A percentile compares a stretch with the other conserved stretches of the same genome.
These are phyloP conservation scores for Piprites chloris DNA, from an alignment of 2,113 vertebrate genomes.

Conservation along the genomic window DNA sequence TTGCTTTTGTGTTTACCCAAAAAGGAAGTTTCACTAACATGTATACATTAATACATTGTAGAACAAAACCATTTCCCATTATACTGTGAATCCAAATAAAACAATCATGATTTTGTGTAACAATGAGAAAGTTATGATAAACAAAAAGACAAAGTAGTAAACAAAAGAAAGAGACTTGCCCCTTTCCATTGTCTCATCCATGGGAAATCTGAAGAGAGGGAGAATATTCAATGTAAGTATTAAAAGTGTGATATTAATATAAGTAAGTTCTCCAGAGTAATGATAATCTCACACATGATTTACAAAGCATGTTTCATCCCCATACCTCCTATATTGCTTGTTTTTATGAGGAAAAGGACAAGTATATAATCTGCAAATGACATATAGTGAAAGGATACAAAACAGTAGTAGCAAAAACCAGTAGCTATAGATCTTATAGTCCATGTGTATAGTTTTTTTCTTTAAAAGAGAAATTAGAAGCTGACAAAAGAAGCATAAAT, in stretches of 20 bases:
- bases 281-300: neutral
- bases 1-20: neutral
- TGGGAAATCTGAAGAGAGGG: neutral
- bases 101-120: neutral
- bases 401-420: neutral
- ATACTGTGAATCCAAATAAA: neutral
- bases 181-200: neutral
- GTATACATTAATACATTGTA: neutral
- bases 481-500: neutral
- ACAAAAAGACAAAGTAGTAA: neutral
- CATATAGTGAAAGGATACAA: neutral
- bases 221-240: neutral
- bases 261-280: neutral
- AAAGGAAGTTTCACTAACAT: neutral
- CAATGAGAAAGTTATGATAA: neutral
- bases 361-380: neutral
- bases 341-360: neutral
- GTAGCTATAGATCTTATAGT: neutral
- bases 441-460: neutral
- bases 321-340: neutral
- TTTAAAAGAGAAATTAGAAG: neutral
- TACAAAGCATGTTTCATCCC: neutral
- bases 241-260: neutral
- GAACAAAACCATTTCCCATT: neutral
- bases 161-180: neutral